These are phyloP conservation scores for Drosophila sproati DNA, from an alignment of 1,140 invertebrate genomes.

Conservation along the genomic window DNA sequence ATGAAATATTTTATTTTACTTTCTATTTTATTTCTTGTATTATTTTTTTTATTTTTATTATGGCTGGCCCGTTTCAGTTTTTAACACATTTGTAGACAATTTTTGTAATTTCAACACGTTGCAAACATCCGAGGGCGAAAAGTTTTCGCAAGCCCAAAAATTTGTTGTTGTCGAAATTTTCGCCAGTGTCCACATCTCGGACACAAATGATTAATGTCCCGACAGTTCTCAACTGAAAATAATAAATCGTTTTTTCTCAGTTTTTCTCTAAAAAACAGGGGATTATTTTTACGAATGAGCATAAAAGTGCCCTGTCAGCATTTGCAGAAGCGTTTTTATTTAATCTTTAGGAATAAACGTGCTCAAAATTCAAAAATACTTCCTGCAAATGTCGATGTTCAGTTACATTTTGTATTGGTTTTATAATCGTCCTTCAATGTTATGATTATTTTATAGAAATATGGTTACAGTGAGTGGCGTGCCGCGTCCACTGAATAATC, in stretches of 20 bases:
- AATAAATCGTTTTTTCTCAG: slow-evolving; percentile 64
- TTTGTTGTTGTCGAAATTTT: slow-evolving; percentile 42
- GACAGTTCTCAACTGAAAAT: slow-evolving; percentile 53
- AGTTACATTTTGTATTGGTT: not conserved
- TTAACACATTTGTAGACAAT: slow-evolving; percentile 66
- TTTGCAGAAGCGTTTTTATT: slow-evolving; percentile 63
- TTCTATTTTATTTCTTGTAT: slow-evolving; percentile 2
- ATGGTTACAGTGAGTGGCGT: too few relatives aligned
- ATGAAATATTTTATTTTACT: slow-evolving; percentile 78
- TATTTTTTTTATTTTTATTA: slow-evolving; percentile 6
- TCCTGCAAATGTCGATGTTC: too few relatives aligned
- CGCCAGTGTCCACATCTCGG: slow-evolving; percentile 70
- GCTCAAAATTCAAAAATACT: slow-evolving; percentile 63
- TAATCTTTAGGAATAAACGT: slow-evolving; percentile 60
- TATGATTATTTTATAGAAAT: too few relatives aligned
- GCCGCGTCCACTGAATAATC: too few relatives aligned
- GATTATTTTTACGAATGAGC: slow-evolving; percentile 49
- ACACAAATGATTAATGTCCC: slow-evolving; percentile 60
- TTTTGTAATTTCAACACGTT: slow-evolving; percentile 82
- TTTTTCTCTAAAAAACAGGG: slow-evolving; percentile 47
- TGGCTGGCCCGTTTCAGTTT: slow-evolving; percentile 45
- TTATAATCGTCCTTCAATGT: not conserved
- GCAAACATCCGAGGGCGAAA: slow-evolving; percentile 55
- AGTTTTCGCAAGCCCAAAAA: slow-evolving; percentile 46
- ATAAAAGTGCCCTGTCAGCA: slow-evolving; percentile 63